A percentile compares a stretch with the other conserved stretches of the same genome.
phyloP scores from a whole-genome alignment of 2,113 vertebrate genomes.

The Osmerus mordax region DNA sequence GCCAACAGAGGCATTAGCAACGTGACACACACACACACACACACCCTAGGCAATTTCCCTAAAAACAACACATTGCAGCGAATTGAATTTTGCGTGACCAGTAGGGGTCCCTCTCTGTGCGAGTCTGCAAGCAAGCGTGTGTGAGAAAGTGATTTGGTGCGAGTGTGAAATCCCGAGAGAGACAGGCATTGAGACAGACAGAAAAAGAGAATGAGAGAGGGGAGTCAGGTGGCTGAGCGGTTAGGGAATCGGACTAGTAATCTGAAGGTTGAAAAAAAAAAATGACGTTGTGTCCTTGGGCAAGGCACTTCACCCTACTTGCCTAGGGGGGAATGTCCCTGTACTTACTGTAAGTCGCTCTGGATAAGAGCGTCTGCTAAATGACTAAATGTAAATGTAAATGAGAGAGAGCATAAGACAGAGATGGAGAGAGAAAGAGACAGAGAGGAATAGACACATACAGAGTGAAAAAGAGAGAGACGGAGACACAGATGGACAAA shows the following conservation, averaged over 20 bases:
- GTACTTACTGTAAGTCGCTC: too few relatives aligned
- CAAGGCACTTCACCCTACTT: too few relatives aligned
- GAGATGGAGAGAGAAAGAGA: neutral
- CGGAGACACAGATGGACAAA: neutral
- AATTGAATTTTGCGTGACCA: neutral
- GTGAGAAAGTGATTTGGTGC: neutral
- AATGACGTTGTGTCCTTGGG: too few relatives aligned
- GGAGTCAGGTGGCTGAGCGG: too few relatives aligned
- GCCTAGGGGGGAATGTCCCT: too few relatives aligned
- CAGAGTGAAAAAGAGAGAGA: neutral
- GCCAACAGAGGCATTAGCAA: conserved; percentile 16
- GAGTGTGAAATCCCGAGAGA: conserved; percentile 21
- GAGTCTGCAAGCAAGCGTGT: neutral
- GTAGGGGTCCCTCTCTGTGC: neutral
- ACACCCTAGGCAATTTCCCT: neutral
- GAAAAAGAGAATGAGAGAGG: neutral
- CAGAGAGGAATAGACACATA: neutral
- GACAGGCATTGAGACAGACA: conserved; percentile 18
- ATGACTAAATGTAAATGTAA: neutral
- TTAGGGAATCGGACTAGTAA: too few relatives aligned
- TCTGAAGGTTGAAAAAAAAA: too few relatives aligned
- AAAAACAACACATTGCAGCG: too few relatives aligned
- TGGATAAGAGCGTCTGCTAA: too few relatives aligned
- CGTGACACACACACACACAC: conserved; percentile 4
- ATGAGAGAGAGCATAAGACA: neutral